Percentiles rank a stretch among this genome's conserved stretches.
phyloP scores from a whole-genome alignment of 2,888 invertebrate genomes.

The Drosophila nigricruria region DNA sequence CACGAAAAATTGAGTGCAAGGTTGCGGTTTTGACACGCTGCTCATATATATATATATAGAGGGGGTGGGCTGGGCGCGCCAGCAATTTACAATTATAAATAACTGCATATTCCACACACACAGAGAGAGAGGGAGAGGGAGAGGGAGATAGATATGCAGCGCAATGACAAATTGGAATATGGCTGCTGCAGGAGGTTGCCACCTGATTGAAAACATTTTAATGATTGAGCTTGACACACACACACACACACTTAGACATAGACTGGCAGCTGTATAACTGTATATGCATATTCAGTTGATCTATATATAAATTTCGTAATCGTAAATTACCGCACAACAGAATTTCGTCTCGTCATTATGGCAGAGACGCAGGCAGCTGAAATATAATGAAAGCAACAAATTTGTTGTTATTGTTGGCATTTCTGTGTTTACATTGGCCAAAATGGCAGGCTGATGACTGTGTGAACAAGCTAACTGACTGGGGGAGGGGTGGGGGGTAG shows the following conservation, averaged over 20 bases:
- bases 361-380: conserved; percentile 45
- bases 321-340: conserved; percentile 73
- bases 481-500: not conserved
- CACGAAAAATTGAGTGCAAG: conserved; percentile 69
- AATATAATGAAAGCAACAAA: conserved; percentile 59
- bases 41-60: conserved; percentile 11
- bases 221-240: conserved; percentile 73
- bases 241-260: not conserved
- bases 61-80: conserved; percentile 19
- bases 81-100: conserved; percentile 76
- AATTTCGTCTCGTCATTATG: conserved; percentile 72
- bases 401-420: conserved; percentile 28
- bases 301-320: conserved; percentile 71
- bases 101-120: conserved; percentile 50
- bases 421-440: conserved; percentile 58
- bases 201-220: conserved; percentile 41
- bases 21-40: conserved; percentile 76
- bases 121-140: not conserved
- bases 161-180: conserved; percentile 32
- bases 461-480: conserved; percentile 29
- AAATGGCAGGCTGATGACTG: conserved; percentile 54
- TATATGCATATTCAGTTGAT: conserved; percentile 28
- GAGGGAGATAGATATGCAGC: not conserved
- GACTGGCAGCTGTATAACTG: not conserved
- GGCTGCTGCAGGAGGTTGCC: conserved; percentile 37